Evolutionary conservation across 2,113 vertebrate species (phyloP), one percentile per base, ranked within the genome.

Genomic region (Gnathonemus echidnorhynchus): DNA sequence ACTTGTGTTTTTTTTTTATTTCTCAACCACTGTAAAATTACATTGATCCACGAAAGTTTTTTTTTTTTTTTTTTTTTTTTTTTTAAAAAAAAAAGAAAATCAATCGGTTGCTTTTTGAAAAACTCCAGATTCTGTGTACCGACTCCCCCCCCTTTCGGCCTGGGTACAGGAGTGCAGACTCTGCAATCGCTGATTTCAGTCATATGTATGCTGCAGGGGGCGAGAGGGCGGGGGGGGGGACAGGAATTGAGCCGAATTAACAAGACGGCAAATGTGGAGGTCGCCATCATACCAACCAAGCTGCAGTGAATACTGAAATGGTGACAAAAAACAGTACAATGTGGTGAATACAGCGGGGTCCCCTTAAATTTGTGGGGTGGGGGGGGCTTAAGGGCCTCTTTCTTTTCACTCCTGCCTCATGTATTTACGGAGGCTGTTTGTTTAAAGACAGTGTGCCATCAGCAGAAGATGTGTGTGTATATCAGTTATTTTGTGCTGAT

Each of bases 1-100:
- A 50, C 45, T 50, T 86, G 85, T 86, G 45, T 35, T 87, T 87
- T 80, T 42, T 31, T 70, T 27, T 35, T 42, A 21, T 58, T 24
- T 86, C 58, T 35, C 83, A 62, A 53, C n/a, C 45, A 90, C 56
- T 90, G 24, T 86, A 87, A 53, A 87, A 80, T 88, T 80, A 42
- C 58, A 74, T 74, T 87, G 86, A 77, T 50, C 15, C 49, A n/a
- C 74, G 83, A 31, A 90, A 62, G 24, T 31, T 49, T 49, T 49
- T 49, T 49, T 49, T 31, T 62, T 66, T 39, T 49, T n/a, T 39
- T 49, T n/a, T 80, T 56, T 19, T 56, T 6, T 6, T 35, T 35
- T 35, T 35, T 35, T 0, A 35, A 35, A 6, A 5, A 7, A 21
- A 58, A 35, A 42, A 77, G 46, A 66, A 50, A 90, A 56, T 42